Conservation (phyloP, 2,888 invertebrate species). For the Automeris io region DNA sequence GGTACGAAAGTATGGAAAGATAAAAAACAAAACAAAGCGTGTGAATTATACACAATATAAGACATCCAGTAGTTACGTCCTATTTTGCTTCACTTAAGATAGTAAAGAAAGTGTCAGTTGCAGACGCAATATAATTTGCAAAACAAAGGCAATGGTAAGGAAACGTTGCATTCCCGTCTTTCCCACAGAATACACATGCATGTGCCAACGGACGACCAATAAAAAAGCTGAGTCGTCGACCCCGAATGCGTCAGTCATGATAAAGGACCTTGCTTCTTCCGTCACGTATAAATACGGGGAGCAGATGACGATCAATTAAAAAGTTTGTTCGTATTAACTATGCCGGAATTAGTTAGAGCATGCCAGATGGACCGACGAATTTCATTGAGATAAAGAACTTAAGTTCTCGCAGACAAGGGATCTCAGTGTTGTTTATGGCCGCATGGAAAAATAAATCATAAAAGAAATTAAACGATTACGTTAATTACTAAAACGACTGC, state of each 20-base stretch:
- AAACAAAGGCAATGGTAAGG: constrained; percentile 34
- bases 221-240: constrained; percentile 67
- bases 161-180: constrained; percentile 31
- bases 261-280: constrained; percentile 53
- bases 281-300: constrained; percentile 46
- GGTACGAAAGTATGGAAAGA: constrained; percentile 14
- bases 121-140: constrained; percentile 34
- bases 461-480: not conserved
- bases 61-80: constrained; percentile 15
- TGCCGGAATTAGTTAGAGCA: constrained; percentile 59
- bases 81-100: constrained; percentile 20
- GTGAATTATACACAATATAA: constrained; percentile 25
- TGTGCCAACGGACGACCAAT: constrained; percentile 38
- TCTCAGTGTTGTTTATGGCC: not conserved
- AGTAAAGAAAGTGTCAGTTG: constrained; percentile 26
- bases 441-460: not conserved
- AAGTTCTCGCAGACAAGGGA: not conserved
- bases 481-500: not conserved
- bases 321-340: constrained; percentile 70
- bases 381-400: constrained; percentile 32
- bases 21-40: constrained; percentile 23
- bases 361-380: constrained; percentile 62
- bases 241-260: constrained; percentile 65
- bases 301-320: constrained; percentile 74
- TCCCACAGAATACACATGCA: constrained; percentile 58